These are phyloP conservation scores for Ochropleura leucogaster DNA, from an alignment of 2,888 invertebrate genomes.

Conservation along the genomic window DNA sequence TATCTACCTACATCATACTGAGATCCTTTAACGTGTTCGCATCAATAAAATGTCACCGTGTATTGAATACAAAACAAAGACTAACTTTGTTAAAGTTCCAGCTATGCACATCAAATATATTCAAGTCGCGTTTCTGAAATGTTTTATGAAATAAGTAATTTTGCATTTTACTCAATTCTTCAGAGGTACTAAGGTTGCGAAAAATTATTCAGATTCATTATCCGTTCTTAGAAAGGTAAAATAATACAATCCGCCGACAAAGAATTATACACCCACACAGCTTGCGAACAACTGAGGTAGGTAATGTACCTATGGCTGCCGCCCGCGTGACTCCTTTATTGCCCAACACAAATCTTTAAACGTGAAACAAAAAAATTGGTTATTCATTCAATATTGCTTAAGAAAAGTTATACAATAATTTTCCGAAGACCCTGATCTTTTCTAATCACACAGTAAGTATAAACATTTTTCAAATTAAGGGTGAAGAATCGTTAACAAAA, in stretches of 20 bases:
- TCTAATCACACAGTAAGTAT: slow-evolving; percentile 18
- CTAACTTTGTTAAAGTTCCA: not conserved
- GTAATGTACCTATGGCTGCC: not conserved
- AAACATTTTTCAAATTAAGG: slow-evolving; percentile 41
- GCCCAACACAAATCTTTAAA: not conserved
- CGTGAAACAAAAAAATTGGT: slow-evolving; percentile 2
- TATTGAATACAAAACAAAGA: slow-evolving; percentile 31
- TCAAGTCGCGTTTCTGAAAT: slow-evolving; percentile 3
- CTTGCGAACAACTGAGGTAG: not conserved
- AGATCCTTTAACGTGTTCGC: slow-evolving; percentile 8
- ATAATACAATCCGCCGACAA: not conserved
- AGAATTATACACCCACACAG: slow-evolving; percentile 4
- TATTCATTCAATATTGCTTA: slow-evolving; percentile 17
- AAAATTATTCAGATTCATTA: slow-evolving; percentile 12
- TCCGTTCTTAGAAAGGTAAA: not conserved
- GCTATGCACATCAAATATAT: not conserved
- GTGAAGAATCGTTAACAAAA: not conserved
- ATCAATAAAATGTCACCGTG: slow-evolving; percentile 11
- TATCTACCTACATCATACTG: not conserved
- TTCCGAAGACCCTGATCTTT: slow-evolving; percentile 17
- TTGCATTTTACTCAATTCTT: not conserved
- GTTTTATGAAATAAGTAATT: slow-evolving; percentile 1
- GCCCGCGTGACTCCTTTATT: not conserved
- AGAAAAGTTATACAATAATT: slow-evolving; percentile 4
- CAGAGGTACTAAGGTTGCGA: not conserved